Base-by-base conservation (phyloP, 2,888 invertebrate species). In the Pristionchus japonicus region DNA sequence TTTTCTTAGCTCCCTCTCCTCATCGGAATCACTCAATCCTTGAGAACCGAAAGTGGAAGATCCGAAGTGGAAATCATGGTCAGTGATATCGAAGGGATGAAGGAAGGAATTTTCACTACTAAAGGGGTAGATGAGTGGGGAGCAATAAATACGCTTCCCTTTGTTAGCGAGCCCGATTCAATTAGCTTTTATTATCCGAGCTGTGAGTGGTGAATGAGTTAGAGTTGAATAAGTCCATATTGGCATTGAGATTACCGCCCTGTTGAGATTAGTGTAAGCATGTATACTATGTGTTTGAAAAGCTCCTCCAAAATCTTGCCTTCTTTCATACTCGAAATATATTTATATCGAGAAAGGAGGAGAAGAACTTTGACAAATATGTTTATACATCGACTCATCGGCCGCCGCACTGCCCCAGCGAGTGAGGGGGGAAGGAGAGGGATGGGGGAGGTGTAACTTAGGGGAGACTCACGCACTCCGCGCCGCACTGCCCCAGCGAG, bases 171-270 rank as follows among this genome's bases (percentile, higher is more conserved):
- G 13, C n/a, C 43, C 61, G 34, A 85, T 85, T 85, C 61, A 64
- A 85, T 85, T 85, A 85, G 64, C 85, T 85, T 70, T 85, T 85
- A 85, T 85, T 85, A 47, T 64, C 85, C 34, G 40, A 64, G 85
- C 85, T 61, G 85, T 85, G 85, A 85, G 64, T 52, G n/a, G n/a
- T n/a, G n/a, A n/a, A 77, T 40, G 77, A 52, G 47, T 17, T 43
- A 83, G 49, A 40, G 43, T 15, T 34, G 31, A 49, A 49, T 17
- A 17, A 52, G 31, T 82, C 52, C 49, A 83, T 34, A 31, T 20
- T 23, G 52, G 49, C 15, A 52, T 27, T 31, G 52, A 83, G 49
- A 83, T 49, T 47, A 34, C 0, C 11, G 77, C 27, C 37, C 37
- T 20, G 37, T 70, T 77, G 77, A 27, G 77, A n/a, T n/a, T n/a